Base-by-base conservation (phyloP, 1,140 invertebrate genomes). In the Conus ventricosus region DNA sequence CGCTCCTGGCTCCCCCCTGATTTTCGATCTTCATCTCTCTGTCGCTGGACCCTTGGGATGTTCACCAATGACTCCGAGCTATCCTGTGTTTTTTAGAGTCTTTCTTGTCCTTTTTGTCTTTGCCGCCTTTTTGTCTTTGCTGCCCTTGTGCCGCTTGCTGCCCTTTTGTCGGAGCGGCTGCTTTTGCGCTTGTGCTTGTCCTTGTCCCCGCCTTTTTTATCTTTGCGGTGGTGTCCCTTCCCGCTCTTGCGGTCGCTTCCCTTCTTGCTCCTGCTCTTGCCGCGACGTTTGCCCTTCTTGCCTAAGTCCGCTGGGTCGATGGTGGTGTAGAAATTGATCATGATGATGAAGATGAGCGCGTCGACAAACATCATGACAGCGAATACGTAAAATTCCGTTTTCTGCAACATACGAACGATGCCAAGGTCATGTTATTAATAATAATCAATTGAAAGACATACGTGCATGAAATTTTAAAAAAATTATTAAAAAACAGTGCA, bases 301-400 rank as follows among this genome's bases (percentile, higher is more conserved):
- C 57, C 57, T 8, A 15, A 60, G 8, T 60, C 15, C 15, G 8
- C 15, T n/a, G 11, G 67, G 6, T 57, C n/a, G 82, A 83, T 53
- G n/a, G 15, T 5, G 39, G 92, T 95, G 91, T 96, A 96, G 88
- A 93, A 94, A 84, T 90, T 93, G 0, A 97, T 97, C 96, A 99
- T 96, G 0, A 96, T 93, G 78, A 96, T 96, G 93, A 99, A 99
- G 39, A 98, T 94, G 0, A 97, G 67, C 96, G 98, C 98, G 91
- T 98, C 97, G 0, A 96, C 92, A 80, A 97, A 94, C 98, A 99
- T 99, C 1, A 99, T 95, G 2, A 96, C 97, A 78, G 98, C 97
- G 94, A 98, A 99, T 0, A 99, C 94, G 95, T 98, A 97, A 94
- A 98, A 98, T 94, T 99, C 98, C 54, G 96, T 96, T 51, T 97